A percentile compares a stretch with the other conserved stretches of the same genome.
These are phyloP conservation scores for Amblyopsis hoosieri DNA, from an alignment of 2,797 vertebrate species.

Conservation along the genomic window DNA sequence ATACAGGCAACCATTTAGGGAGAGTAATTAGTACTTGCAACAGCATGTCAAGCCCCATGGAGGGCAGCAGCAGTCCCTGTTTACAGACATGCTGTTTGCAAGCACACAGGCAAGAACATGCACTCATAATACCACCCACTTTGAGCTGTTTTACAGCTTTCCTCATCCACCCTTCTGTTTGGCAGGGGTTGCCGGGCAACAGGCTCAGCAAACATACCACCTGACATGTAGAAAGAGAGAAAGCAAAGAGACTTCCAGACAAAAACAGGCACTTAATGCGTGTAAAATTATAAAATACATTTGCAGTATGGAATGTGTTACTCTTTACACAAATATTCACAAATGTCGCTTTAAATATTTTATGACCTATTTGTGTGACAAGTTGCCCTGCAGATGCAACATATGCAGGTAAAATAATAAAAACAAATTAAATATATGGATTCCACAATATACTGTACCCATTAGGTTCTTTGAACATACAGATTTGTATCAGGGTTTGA, in stretches of 20 bases:
- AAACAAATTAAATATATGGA: slow-evolving; percentile 8
- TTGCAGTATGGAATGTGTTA: neutral
- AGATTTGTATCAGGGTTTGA: slow-evolving; percentile 21
- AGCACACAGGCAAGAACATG: slow-evolving; percentile 27
- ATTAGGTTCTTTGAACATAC: slow-evolving; percentile 17
- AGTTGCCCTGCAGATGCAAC: neutral
- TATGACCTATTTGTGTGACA: neutral
- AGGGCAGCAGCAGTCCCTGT: slow-evolving; percentile 55
- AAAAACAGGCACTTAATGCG: slow-evolving; percentile 44
- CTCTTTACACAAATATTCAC: slow-evolving; percentile 6
- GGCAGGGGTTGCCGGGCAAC: slow-evolving; percentile 67
- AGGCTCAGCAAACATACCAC: slow-evolving; percentile 62
- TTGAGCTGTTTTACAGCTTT: slow-evolving; percentile 51
- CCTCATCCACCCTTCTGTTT: slow-evolving; percentile 61
- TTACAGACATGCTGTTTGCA: slow-evolving; percentile 16
- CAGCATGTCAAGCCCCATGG: slow-evolving; percentile 43
- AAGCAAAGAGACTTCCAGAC: slow-evolving; percentile 44
- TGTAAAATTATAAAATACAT: slow-evolving; percentile 16
- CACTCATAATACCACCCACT: slow-evolving; percentile 48
- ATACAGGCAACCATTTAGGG: slow-evolving; percentile 3
- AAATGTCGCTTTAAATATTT: neutral
- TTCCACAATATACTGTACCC: neutral
- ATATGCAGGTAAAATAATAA: neutral
- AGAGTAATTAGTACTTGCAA: slow-evolving; percentile 15
- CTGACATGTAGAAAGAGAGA: slow-evolving; percentile 61